Evolutionary conservation across 2,797 vertebrate genomes (phyloP), one percentile per base, ranked within the genome.

Genomic region (Lithobates sylvaticus): DNA sequence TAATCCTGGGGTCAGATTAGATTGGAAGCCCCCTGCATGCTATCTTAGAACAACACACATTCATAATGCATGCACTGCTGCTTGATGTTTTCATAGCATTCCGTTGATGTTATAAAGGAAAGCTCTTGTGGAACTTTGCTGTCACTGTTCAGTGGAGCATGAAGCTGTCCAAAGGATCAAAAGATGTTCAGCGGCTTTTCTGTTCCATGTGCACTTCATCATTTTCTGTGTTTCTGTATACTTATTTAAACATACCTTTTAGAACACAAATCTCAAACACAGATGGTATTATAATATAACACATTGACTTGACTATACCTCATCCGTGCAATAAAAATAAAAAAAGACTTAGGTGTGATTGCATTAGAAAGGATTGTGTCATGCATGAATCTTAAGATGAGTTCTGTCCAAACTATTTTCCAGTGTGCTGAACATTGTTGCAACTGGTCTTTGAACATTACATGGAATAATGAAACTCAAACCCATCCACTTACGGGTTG

Each of bases 61-160:
- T 81, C 79, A 73, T 81, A 81, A 81, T 73, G 47, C 69, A 81
- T 81, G 79, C 61, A 13, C 50, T 29, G 13, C 44, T 47, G 47
- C 79, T 61, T 2, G 29, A 44, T 27, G 36, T 81, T 81, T 81
- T 39, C 64, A 58, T 73, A 81, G 50, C 50, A 42, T 72, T 72
- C 29, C 12, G 23, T 72, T 71, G 44, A 42, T 58, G 44, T 15
- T 18, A 54, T 71, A 64, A 81, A 39, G 32, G 21, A 18, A 47
- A 50, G 42, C 15, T 7, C 7, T 34, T 13, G 12, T 16, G 58
- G 18, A 36, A 65, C 76, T 44, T n/a, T 70, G 39, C 42, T 70
- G 78, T 80, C 67, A 12, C 27, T 79, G 68, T 23, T 73, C 79
- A 81, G 4, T 70, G 50, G 26, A 61, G 79, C 50, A 44, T 26